Conservation (phyloP, 2,888 invertebrate genomes). For the Torymus texanus region DNA sequence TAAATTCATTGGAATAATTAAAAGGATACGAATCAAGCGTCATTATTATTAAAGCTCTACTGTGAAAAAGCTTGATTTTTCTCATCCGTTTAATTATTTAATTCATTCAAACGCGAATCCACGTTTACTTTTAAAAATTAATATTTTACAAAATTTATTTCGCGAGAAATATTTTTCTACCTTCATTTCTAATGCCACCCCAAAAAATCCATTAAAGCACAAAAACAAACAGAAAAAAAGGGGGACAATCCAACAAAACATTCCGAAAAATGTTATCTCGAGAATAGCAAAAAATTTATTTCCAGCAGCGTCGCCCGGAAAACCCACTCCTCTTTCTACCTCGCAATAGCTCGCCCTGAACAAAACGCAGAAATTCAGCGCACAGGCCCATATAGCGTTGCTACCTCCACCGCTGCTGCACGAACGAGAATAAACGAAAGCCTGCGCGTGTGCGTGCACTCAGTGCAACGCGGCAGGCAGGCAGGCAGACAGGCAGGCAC, state of each 20-base stretch:
- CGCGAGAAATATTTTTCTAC: too few species aligned
- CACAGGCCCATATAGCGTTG: constrained; percentile 4
- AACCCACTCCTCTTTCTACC: background rate
- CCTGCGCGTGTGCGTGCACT: background rate
- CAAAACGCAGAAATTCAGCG: constrained; percentile 31
- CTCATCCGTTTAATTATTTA: too few species aligned
- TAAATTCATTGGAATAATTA: too few species aligned
- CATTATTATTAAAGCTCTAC: too few species aligned
- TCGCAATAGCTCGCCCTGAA: background rate
- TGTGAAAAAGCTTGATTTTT: too few species aligned
- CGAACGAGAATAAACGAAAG: constrained; percentile 34
- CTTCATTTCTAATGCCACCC: too few species aligned
- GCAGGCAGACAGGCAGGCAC: constrained; percentile 6
- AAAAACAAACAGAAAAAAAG: background rate
- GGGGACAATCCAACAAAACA: background rate
- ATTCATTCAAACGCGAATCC: too few species aligned
- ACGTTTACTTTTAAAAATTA: too few species aligned
- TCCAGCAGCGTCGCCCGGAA: background rate
- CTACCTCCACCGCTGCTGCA: background rate
- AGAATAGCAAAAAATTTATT: constrained; percentile 18
- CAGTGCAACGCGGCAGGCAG: constrained; percentile 13
- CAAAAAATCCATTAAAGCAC: too few species aligned
- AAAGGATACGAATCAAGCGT: too few species aligned
- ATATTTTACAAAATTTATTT: too few species aligned
- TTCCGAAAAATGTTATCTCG: background rate